phyloP scores from a whole-genome alignment of 2,797 vertebrate species.

The Nyctibius grandis region DNA sequence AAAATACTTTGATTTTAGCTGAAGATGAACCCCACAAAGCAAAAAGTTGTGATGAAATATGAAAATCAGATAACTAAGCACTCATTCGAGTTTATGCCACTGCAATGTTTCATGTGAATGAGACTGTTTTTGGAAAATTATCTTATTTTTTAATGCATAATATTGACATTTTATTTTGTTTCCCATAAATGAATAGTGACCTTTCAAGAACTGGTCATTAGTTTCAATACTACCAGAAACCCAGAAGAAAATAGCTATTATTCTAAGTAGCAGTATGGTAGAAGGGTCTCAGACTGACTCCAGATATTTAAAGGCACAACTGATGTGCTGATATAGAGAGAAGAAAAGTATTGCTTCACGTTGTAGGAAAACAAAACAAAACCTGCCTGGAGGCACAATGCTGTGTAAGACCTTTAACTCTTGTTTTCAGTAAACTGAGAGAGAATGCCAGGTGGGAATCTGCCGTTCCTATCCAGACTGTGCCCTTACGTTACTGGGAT shows the following conservation, averaged over 20 bases:
- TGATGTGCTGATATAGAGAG: fast-evolving
- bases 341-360: neutral
- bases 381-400: neutral
- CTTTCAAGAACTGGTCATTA: neutral
- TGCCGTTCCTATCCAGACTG: neutral
- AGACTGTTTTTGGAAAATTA: neutral
- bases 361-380: neutral
- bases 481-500: neutral
- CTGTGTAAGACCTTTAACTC: neutral
- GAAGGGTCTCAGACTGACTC: neutral
- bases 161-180: neutral
- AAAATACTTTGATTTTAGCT: slow-evolving; percentile 15
- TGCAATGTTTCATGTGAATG: neutral
- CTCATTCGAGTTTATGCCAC: neutral
- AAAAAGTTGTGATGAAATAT: neutral
- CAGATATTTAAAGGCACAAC: neutral
- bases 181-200: neutral
- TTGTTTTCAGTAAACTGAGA: neutral
- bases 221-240: neutral
- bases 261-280: neutral
- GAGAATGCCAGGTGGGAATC: neutral
- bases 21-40: slow-evolving; percentile 11
- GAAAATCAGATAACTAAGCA: neutral
- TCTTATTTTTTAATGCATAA: neutral
- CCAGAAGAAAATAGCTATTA: neutral